phyloP scores from a whole-genome alignment of 2,797 vertebrate species.

The Crenichthys baileyi region DNA sequence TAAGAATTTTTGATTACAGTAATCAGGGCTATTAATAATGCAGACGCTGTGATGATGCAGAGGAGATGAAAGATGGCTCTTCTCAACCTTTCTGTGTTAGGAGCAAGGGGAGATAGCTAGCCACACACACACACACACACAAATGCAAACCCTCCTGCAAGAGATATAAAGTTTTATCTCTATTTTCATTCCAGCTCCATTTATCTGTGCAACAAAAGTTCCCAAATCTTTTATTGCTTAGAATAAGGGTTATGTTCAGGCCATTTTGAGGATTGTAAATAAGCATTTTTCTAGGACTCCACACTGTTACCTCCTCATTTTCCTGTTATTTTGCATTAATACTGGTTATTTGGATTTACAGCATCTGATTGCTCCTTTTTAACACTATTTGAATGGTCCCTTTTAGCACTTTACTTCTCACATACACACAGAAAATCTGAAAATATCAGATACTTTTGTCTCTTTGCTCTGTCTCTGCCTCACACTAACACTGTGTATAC shows the following conservation, averaged over 20 bases:
- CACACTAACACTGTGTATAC: constrained; percentile 53
- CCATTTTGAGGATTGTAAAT: constrained; percentile 42
- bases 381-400: constrained; percentile 35
- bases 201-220: constrained; percentile 49
- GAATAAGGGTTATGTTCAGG: constrained; percentile 35
- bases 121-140: constrained; percentile 42
- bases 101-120: constrained; percentile 79
- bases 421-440: constrained; percentile 48
- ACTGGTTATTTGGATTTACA: constrained; percentile 65
- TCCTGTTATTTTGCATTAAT: constrained; percentile 42
- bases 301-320: constrained; percentile 30
- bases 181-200: constrained; percentile 44
- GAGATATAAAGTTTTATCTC: constrained; percentile 59
- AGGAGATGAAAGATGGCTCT: constrained; percentile 85
- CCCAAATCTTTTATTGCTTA: constrained; percentile 25
- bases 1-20: constrained; percentile 88
- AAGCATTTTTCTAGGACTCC: constrained; percentile 22
- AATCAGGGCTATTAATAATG: constrained; percentile 86
- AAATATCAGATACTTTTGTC: constrained; percentile 67
- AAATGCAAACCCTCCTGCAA: constrained; percentile 45
- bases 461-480: constrained; percentile 34
- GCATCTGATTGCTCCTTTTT: constrained; percentile 65
- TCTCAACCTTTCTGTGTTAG: constrained; percentile 84
- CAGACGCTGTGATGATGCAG: constrained; percentile 82
- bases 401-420: constrained; percentile 47